These are phyloP conservation scores for Bacillus rossius DNA, from an alignment of 1,140 invertebrate genomes.

Conservation along the genomic window DNA sequence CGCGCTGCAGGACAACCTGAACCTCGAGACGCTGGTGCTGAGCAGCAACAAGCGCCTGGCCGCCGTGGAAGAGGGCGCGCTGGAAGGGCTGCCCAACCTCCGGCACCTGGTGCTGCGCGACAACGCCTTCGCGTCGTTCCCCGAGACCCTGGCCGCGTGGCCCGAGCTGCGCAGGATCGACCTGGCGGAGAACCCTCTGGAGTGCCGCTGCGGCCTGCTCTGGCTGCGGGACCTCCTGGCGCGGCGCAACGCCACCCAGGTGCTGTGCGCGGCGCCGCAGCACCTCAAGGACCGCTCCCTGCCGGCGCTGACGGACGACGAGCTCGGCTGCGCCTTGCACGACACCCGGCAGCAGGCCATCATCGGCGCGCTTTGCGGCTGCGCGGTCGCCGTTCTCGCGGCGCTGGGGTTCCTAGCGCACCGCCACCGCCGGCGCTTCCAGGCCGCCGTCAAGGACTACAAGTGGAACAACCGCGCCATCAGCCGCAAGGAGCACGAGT, in stretches of 20 bases:
- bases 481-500: constrained; percentile 76
- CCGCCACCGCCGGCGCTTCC: constrained; percentile 64
- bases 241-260: constrained; percentile 61
- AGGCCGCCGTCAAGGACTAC: constrained; percentile 73
- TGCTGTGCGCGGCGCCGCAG: constrained; percentile 67
- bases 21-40: constrained; percentile 69
- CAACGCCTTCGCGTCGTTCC: constrained; percentile 66
- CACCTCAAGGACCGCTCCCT: constrained; percentile 63
- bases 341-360: constrained; percentile 72
- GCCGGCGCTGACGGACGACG: constrained; percentile 60
- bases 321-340: constrained; percentile 71
- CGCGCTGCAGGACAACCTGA: constrained; percentile 71
- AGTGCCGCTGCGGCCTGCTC: constrained; percentile 72
- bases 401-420: constrained; percentile 66
- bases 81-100: constrained; percentile 71
- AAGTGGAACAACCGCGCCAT: constrained; percentile 73
- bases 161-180: constrained; percentile 69
- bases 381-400: constrained; percentile 58
- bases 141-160: constrained; percentile 71
- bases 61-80: constrained; percentile 62
- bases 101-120: constrained; percentile 68
- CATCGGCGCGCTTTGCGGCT: constrained; percentile 63
- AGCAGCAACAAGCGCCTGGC: constrained; percentile 69
- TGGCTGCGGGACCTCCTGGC: constrained; percentile 72
- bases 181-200: constrained; percentile 74